Conservation (phyloP, 2,888 invertebrate genomes). For the Monopis laevigella region DNA sequence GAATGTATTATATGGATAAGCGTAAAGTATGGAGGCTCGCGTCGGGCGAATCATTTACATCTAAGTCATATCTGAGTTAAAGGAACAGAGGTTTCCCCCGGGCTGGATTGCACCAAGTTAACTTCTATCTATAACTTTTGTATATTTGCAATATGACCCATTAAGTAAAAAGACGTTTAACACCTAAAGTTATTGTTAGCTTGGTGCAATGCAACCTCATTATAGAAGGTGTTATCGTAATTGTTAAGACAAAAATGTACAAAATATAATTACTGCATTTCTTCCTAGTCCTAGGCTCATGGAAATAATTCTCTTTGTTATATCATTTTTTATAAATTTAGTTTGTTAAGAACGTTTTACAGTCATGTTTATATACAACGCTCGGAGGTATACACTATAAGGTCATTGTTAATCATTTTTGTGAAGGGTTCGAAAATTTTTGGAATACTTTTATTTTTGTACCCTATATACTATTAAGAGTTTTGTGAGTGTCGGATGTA, state of each 20-base stretch:
- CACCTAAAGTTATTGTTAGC: no score
- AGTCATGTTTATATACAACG: no score
- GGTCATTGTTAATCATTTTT: slow-evolving; percentile 37
- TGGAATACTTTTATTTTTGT: slow-evolving; percentile 59
- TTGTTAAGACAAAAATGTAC: slow-evolving; percentile 61
- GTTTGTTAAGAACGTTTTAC: neutral
- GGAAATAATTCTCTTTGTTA: slow-evolving; percentile 21
- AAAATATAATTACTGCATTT: slow-evolving; percentile 56
- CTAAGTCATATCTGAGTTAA: slow-evolving; percentile 61
- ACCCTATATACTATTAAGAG: slow-evolving; percentile 38
- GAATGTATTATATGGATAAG: neutral
- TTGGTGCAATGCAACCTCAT: no score
- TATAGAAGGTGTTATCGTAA: slow-evolving; percentile 54
- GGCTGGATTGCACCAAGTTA: no score
- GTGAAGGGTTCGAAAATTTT: slow-evolving; percentile 37
- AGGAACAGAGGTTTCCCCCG: slow-evolving; percentile 23
- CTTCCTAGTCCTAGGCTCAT: slow-evolving; percentile 64
- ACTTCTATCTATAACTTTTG: no score
- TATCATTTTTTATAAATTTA: slow-evolving; percentile 1
- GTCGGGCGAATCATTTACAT: slow-evolving; percentile 47
- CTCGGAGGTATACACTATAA: slow-evolving; percentile 24
- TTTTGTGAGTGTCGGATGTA: neutral
- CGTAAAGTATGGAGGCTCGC: no score
- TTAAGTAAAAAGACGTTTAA: no score
- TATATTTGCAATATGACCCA: no score